Evolutionary conservation across 2,797 vertebrate genomes (phyloP).

Genomic region (Antennarius maculatus): DNA sequence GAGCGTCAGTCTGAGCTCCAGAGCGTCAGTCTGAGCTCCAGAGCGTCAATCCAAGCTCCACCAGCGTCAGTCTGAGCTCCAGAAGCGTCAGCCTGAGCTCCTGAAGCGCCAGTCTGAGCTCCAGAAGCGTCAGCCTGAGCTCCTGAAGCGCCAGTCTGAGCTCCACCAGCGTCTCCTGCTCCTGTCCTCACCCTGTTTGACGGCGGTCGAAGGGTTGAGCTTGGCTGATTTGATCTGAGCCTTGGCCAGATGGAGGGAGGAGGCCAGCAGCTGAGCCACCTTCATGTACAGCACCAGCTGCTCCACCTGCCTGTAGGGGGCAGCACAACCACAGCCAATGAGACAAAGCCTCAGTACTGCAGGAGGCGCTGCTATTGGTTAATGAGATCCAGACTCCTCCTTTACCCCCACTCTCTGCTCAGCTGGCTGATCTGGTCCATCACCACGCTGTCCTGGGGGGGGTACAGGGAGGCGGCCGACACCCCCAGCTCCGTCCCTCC

Average conservation of each 20-base stretch:
- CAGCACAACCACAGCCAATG: constrained; percentile 32
- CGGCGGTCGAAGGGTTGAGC: constrained; percentile 92
- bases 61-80: too few species aligned
- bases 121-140: too few species aligned
- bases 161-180: too few species aligned
- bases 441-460: constrained; percentile 95
- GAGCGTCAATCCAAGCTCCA: too few species aligned
- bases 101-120: too few species aligned
- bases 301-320: constrained; percentile 90
- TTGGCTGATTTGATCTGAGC: constrained; percentile 95
- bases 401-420: constrained; percentile 97
- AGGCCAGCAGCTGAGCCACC: constrained; percentile 92
- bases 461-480: constrained; percentile 88
- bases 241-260: constrained; percentile 95
- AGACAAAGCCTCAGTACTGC: not conserved
- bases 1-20: too few species aligned
- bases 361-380: not conserved
- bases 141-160: too few species aligned
- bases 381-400: not conserved
- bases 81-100: too few species aligned
- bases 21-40: too few species aligned
- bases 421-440: constrained; percentile 98
- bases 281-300: constrained; percentile 98
- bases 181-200: constrained; percentile 90
- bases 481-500: constrained; percentile 86